These are phyloP conservation scores for Gambusia holbrooki DNA, from an alignment of 2,113 vertebrate genomes.

Conservation along the genomic window DNA sequence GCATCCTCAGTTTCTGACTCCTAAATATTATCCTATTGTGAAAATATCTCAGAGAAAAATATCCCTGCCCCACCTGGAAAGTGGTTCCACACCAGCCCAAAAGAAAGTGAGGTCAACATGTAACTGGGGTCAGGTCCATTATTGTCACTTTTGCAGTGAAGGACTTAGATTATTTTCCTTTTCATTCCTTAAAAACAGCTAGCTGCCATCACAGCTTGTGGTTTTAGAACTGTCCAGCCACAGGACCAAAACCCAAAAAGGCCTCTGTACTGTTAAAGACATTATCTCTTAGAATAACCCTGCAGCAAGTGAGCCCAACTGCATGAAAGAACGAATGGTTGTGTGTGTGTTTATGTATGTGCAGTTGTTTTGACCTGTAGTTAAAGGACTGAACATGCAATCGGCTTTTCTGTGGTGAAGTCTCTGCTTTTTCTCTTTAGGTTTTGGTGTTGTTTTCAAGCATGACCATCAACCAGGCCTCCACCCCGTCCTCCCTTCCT, in stretches of 20 bases:
- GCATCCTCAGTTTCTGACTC: no score
- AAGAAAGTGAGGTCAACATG: conserved; percentile 32
- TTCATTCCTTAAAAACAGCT: conserved; percentile 24
- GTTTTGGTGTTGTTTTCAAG: conserved; percentile 62
- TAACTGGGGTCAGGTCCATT: conserved; percentile 29
- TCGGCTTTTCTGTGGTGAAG: conserved; percentile 58
- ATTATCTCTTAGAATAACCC: conserved; percentile 74
- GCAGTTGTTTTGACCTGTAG: conserved; percentile 67
- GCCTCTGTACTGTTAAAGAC: conserved; percentile 67
- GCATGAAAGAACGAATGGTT: conserved; percentile 18
- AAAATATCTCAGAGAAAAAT: no score
- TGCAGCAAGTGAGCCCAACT: conserved; percentile 21
- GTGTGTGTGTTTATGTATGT: conserved; percentile 34
- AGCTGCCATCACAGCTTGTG: conserved; percentile 43
- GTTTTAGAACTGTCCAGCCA: conserved; percentile 40
- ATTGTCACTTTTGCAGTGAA: conserved; percentile 30
- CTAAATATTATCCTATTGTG: no score
- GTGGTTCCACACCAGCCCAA: not conserved
- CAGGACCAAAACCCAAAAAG: conserved; percentile 39
- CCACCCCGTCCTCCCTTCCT: conserved; percentile 44
- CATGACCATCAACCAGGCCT: conserved; percentile 46
- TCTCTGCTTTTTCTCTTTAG: conserved; percentile 47
- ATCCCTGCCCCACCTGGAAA: no score
- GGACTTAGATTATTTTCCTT: conserved; percentile 32
- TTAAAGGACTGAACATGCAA: conserved; percentile 71